Conservation (phyloP, 2,113 vertebrate genomes). For the Sterna hirundo region DNA sequence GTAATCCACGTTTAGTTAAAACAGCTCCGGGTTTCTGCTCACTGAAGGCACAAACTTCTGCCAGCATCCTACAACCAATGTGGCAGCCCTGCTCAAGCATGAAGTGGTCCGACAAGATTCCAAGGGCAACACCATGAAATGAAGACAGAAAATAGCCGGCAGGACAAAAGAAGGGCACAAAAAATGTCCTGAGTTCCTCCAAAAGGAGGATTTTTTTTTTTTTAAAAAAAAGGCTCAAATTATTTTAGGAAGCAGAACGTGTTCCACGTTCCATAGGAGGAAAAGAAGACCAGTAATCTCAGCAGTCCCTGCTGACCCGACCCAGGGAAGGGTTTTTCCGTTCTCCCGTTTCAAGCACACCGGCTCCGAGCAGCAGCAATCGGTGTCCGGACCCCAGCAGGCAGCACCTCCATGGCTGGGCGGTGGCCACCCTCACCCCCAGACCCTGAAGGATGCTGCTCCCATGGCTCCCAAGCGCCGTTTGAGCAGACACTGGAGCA, state of each 20-base stretch:
- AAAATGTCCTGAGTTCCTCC: rapidly evolving
- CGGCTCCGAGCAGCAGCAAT: too few relatives aligned
- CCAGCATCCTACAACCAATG: background rate
- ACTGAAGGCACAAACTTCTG: background rate
- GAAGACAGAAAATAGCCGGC: background rate
- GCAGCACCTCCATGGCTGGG: background rate
- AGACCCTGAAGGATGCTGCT: background rate
- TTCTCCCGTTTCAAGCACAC: background rate
- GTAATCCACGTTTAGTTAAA: background rate
- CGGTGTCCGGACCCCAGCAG: background rate
- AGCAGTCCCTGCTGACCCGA: rapidly evolving
- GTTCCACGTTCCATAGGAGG: background rate
- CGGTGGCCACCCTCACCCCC: rapidly evolving
- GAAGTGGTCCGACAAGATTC: background rate
- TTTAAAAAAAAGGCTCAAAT: background rate
- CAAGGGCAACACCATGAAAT: background rate
- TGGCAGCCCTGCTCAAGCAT: background rate
- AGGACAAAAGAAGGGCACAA: background rate
- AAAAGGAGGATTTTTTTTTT: background rate
- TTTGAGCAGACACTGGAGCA: rapidly evolving
- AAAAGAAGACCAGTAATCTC: background rate
- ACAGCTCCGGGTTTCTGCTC: background rate
- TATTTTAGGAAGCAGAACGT: background rate
- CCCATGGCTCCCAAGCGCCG: rapidly evolving
- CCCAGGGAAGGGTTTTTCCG: background rate